Evolutionary conservation across 1,140 invertebrate species (phyloP), one percentile per base, ranked within the genome.

Genomic region (Euborellia annulipes): DNA sequence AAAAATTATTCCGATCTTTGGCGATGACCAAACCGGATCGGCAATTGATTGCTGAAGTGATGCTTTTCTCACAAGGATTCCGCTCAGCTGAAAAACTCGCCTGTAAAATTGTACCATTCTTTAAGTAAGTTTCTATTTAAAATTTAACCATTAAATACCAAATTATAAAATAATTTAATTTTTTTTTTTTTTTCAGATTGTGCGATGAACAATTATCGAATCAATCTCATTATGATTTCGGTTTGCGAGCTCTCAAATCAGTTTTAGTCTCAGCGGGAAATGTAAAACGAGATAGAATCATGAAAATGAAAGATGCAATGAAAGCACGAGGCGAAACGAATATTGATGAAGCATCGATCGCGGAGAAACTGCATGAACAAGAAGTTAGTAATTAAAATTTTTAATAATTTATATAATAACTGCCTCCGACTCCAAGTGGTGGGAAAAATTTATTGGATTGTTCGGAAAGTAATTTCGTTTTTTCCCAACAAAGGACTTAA

Each of bases 61-160:
- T 98, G 90, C 68, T 99, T 43, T 99, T 98, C 72, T 96, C 92
- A 42, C 95, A 98, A 71, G 95, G 95, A 19, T 99, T 98, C 67
- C 73, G 93, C 55, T 83, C 87, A 9, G 95, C 95, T 14, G 95
- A 98, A 67, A 95, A 92, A 64, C 65, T 99, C 8, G 92, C 95
- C 17, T 92, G 85, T 62, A 99, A 98, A 69, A 97, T 99, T 65
- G 95, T 98, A 36, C 95, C 94, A 19, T 96, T 99, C 72, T 99
- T 98, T 69, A 91, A 90, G 85, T 90, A 66, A 70, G 76, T 65
- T 40, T n/a, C n/a, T n/a, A n/a, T n/a, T n/a, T n/a, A n/a, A n/a
- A n/a, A n/a, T n/a, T n/a, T n/a, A n/a, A n/a, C n/a, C n/a, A n/a
- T n/a, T n/a, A n/a, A 27, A 27, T 6, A 21, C 18, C n/a, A 39